phyloP scores from a whole-genome alignment of 2,797 vertebrate genomes.

The Paratrypauchen microcephalus region DNA sequence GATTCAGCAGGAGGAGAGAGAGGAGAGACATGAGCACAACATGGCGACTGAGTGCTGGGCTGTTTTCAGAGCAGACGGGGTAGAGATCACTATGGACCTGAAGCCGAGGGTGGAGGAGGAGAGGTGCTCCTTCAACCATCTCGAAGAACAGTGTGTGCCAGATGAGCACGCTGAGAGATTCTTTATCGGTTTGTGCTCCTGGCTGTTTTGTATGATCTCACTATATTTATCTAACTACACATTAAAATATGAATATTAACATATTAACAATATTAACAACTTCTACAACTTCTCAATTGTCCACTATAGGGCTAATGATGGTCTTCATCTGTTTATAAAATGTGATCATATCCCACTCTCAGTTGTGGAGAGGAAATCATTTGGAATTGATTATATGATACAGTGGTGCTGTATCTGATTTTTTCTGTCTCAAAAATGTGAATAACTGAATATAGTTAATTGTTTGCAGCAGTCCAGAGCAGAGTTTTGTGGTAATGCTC shows the following conservation, averaged over 20 bases:
- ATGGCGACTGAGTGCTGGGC: constrained; percentile 50
- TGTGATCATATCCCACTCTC: no score
- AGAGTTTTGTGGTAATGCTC: no score
- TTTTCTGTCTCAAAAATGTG: no score
- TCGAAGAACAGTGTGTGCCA: constrained; percentile 24
- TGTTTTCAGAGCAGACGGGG: constrained; percentile 64
- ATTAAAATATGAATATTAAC: neutral
- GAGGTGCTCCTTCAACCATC: constrained; percentile 25
- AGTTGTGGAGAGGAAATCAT: no score
- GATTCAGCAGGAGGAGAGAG: constrained; percentile 31
- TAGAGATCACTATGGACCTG: constrained; percentile 71
- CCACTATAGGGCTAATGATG: no score
- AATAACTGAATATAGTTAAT: no score
- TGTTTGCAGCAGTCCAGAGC: no score
- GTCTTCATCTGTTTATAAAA: no score
- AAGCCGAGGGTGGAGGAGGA: constrained; percentile 47
- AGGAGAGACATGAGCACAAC: constrained; percentile 56
- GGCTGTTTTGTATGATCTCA: neutral
- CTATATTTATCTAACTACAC: neutral
- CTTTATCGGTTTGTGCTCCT: constrained; percentile 71
- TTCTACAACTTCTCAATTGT: no score
- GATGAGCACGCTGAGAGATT: constrained; percentile 50
- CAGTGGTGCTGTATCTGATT: no score
- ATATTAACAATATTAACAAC: no score
- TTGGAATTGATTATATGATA: no score